These are phyloP conservation scores for Leptopilina syphax DNA, from an alignment of 2,888 invertebrate genomes.

Conservation along the genomic window DNA sequence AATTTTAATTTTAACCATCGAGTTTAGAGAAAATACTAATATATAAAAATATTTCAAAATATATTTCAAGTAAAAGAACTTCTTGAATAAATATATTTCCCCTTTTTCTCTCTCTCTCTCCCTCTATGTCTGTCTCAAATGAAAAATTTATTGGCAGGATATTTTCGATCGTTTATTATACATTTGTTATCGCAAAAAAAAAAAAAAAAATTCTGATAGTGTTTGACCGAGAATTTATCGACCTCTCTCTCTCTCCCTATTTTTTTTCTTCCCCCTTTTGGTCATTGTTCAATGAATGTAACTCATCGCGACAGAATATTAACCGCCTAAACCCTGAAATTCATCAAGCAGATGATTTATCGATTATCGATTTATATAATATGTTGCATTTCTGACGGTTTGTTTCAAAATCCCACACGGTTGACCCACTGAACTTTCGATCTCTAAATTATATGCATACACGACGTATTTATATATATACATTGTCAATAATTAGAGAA, in stretches of 20 bases:
- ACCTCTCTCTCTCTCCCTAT: conserved; percentile 46
- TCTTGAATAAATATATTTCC: too few species aligned
- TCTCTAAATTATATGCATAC: background rate
- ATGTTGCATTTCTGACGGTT: conserved; percentile 11
- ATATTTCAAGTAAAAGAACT: too few species aligned
- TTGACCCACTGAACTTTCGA: conserved; percentile 37
- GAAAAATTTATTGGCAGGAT: conserved; percentile 49
- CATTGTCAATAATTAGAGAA: background rate
- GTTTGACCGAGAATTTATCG: conserved; percentile 60
- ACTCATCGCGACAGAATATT: conserved; percentile 43
- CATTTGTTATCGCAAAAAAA: conserved; percentile 37
- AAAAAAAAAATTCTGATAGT: conserved; percentile 47
- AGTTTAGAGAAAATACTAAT: too few species aligned
- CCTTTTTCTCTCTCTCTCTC: background rate
- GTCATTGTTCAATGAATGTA: background rate
- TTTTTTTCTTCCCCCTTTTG: too few species aligned
- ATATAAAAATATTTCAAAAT: too few species aligned
- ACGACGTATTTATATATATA: background rate
- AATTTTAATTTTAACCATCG: too few species aligned
- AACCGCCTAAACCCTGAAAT: background rate
- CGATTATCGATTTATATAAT: conserved; percentile 8
- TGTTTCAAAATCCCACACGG: conserved; percentile 1
- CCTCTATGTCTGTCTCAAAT: background rate
- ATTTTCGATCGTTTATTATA: conserved; percentile 50
- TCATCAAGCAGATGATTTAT: conserved; percentile 10